These are phyloP conservation scores for Callimico goeldii DNA, from an alignment of 2,797 vertebrate genomes.

Conservation along the genomic window DNA sequence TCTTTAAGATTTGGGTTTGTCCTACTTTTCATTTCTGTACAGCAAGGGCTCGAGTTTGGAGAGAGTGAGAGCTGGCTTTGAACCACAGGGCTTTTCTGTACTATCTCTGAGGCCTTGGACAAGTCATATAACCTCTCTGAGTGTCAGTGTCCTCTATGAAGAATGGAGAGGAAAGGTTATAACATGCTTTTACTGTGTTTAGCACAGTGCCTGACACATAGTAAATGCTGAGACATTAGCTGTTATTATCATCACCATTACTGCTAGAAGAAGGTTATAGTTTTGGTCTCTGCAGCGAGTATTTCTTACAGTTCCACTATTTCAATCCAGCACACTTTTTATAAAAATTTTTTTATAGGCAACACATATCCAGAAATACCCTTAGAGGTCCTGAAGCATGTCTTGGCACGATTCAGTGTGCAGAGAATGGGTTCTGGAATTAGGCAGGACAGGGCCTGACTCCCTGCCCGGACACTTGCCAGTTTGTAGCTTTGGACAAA, in stretches of 20 bases:
- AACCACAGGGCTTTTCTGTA: neutral
- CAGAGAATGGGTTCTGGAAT: neutral
- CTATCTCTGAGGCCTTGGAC: neutral
- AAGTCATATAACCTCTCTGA: neutral
- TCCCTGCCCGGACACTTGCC: neutral
- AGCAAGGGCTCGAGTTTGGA: neutral
- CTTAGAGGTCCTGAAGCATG: constrained; percentile 6
- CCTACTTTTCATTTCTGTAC: neutral
- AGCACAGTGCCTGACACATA: neutral
- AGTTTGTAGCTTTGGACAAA: neutral
- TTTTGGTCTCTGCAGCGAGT: neutral
- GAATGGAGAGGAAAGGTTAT: neutral
- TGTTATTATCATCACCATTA: neutral
- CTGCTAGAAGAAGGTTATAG: neutral
- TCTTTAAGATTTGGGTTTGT: neutral
- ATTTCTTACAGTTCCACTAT: neutral
- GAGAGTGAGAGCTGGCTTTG: neutral
- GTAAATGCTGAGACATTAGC: neutral
- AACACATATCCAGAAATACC: neutral
- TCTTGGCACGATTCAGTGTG: neutral
- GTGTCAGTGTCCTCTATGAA: neutral
- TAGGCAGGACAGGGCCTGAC: neutral
- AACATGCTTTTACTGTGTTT: neutral
- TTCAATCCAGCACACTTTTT: neutral
- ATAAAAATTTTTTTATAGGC: constrained; percentile 29